A percentile compares a stretch with the other conserved stretches of the same genome.
phyloP scores from a whole-genome alignment of 2,888 invertebrate genomes.

The Atrina japonica region DNA sequence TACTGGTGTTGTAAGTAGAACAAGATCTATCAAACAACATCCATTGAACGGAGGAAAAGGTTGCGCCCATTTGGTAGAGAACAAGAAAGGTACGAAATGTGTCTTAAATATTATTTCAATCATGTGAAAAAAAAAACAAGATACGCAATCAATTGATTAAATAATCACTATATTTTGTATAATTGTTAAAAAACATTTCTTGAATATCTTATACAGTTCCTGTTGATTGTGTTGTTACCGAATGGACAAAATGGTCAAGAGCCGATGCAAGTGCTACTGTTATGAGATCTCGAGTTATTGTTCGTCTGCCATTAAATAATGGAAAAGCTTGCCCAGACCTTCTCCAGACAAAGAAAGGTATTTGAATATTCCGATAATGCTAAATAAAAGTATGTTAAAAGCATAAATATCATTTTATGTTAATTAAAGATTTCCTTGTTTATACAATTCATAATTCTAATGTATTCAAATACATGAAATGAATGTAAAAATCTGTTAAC shows the following conservation, averaged over 20 bases:
- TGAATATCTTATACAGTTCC: slow-evolving; percentile 4
- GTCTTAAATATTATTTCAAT: too few relatives aligned
- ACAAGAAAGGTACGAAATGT: background rate
- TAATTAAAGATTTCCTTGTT: too few relatives aligned
- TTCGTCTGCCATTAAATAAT: background rate
- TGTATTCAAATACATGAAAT: too few relatives aligned
- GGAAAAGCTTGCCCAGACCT: slow-evolving; percentile 1
- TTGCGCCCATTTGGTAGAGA: slow-evolving; percentile 12
- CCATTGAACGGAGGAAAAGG: background rate
- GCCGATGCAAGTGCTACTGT: background rate
- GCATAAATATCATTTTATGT: too few relatives aligned
- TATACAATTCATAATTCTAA: too few relatives aligned
- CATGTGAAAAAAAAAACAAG: too few relatives aligned
- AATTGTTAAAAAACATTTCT: too few relatives aligned
- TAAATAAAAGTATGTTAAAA: too few relatives aligned
- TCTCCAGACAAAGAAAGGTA: background rate
- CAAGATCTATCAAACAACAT: background rate
- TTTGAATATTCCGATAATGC: too few relatives aligned
- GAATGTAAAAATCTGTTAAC: too few relatives aligned
- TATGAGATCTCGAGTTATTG: background rate
- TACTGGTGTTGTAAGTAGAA: background rate
- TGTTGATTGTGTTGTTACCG: background rate
- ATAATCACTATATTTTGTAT: too few relatives aligned
- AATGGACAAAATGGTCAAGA: background rate
- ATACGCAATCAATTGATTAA: too few relatives aligned